A percentile compares a stretch with the other conserved stretches of the same genome.
Evolutionary conservation across 1,140 invertebrate species (phyloP).

Genomic region (Branchinecta lynchi): DNA sequence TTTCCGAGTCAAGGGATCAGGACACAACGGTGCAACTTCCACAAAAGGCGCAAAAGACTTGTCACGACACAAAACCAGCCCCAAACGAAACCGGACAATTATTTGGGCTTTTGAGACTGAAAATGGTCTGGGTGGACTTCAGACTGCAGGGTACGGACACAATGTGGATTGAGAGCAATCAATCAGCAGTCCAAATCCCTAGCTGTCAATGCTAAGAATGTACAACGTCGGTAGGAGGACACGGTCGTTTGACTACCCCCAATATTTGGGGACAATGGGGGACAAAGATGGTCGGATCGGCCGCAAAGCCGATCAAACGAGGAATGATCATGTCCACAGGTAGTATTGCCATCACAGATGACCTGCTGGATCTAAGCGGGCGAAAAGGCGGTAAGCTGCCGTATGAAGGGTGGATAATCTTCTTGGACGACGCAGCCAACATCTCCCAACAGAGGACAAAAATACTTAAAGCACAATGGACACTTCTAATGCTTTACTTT

Average conservation of each 20-base stretch:
- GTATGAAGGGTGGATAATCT: too few species aligned
- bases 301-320: conserved; percentile 7
- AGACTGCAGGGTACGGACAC: neutral
- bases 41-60: too few species aligned
- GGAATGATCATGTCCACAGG: neutral
- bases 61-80: too few species aligned
- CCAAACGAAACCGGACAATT: neutral
- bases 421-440: too few species aligned
- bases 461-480: too few species aligned
- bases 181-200: neutral
- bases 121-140: conserved; percentile 7
- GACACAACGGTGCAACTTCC: too few species aligned
- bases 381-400: too few species aligned
- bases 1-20: too few species aligned
- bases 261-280: conserved; percentile 8
- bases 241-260: neutral
- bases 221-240: conserved; percentile 5
- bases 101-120: neutral
- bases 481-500: too few species aligned
- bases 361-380: too few species aligned
- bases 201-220: conserved; percentile 6
- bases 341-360: neutral
- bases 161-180: neutral
- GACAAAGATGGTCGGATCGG: neutral
- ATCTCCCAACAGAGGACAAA: too few species aligned